Evolutionary conservation across 2,888 invertebrate genomes (phyloP).

Genomic region (Allolobophora icterica): DNA sequence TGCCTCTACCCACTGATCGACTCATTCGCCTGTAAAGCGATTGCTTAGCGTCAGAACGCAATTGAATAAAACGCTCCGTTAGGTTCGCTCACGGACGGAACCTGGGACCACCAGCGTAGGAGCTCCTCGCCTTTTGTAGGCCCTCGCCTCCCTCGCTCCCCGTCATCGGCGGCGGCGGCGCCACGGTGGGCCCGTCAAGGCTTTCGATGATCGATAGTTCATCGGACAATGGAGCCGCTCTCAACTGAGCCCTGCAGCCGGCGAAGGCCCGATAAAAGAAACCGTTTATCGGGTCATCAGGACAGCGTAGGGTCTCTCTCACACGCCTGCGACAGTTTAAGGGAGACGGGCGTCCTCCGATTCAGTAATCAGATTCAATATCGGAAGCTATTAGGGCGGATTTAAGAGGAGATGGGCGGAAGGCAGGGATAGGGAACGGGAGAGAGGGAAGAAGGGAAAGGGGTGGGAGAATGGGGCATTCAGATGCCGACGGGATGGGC

Average conservation of each 20-base stretch:
- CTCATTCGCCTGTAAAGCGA: neutral
- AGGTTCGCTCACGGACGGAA: neutral
- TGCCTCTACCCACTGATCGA: neutral
- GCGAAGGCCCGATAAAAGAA: neutral
- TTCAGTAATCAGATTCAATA: neutral
- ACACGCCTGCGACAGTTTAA: neutral
- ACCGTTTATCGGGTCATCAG: neutral
- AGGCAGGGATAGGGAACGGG: no score
- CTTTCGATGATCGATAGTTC: neutral
- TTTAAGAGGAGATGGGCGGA: neutral
- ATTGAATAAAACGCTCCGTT: slow-evolving; percentile 11
- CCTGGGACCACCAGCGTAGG: neutral
- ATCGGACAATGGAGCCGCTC: neutral
- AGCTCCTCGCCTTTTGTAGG: neutral
- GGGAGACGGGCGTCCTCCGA: neutral
- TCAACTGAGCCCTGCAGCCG: neutral
- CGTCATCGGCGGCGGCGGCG: neutral
- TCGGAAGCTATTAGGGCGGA: slow-evolving; percentile 17
- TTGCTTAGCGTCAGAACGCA: neutral
- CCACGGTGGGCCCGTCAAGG: slow-evolving; percentile 6
- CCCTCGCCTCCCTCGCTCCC: neutral
- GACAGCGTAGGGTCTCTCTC: neutral
- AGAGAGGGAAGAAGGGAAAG: neutral
- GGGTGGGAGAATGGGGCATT: neutral
- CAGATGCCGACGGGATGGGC: neutral